Evolutionary conservation across 2,113 vertebrate species (phyloP).

Genomic region (Vimba vimba): DNA sequence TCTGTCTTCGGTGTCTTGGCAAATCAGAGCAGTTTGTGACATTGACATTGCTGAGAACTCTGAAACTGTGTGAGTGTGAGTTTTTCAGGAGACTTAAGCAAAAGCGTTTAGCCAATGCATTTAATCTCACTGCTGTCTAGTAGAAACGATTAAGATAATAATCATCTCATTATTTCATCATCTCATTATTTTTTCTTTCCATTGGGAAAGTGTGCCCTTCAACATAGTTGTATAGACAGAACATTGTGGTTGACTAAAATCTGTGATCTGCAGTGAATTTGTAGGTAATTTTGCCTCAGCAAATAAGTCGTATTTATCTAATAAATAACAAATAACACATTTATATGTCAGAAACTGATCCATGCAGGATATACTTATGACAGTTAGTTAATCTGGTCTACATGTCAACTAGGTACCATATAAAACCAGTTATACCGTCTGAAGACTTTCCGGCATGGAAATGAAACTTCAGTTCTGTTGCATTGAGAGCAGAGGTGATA

Average conservation of each 20-base stretch:
- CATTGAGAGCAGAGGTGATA: neutral
- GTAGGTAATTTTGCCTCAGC: too few species aligned
- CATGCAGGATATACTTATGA: neutral
- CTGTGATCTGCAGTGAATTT: too few species aligned
- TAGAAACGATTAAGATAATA: neutral
- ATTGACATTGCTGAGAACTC: neutral
- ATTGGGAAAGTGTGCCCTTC: neutral
- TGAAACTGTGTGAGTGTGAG: neutral
- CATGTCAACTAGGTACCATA: neutral
- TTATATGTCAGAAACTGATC: neutral
- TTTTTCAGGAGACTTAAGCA: neutral
- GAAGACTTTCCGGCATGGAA: neutral
- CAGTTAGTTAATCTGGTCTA: too few species aligned
- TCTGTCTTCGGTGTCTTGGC: neutral
- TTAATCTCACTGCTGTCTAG: neutral
- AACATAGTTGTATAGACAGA: neutral
- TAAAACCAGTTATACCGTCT: neutral
- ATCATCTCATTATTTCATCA: constrained; percentile 16
- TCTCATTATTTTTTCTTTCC: neutral
- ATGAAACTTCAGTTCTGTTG: neutral
- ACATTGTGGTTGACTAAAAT: neutral
- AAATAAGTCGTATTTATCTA: too few species aligned
- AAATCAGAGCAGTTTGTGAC: neutral
- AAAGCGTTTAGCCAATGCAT: neutral
- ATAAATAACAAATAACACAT: too few species aligned